Conservation (phyloP, 2,888 invertebrate species). For the Caenorhabditis afra region DNA sequence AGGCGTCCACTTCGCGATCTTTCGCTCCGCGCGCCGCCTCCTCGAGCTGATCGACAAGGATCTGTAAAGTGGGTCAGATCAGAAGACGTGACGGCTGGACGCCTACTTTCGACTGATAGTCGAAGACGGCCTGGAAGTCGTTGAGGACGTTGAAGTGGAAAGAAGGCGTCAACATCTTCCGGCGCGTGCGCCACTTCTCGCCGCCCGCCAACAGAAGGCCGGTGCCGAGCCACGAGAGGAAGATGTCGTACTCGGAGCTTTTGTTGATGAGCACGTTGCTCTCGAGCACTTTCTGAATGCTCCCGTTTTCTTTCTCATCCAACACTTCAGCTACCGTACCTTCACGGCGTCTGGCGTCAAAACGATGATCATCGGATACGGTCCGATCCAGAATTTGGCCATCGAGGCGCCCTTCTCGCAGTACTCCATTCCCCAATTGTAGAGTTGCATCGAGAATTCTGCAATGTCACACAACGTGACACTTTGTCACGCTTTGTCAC, state of each 20-base stretch:
- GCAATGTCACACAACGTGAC: background rate
- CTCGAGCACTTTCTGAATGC: constrained; percentile 66
- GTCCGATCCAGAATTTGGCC: constrained; percentile 56
- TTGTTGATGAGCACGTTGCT: constrained; percentile 80
- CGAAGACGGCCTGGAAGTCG: constrained; percentile 80
- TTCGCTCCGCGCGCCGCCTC: constrained; percentile 3
- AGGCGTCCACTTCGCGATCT: constrained; percentile 81
- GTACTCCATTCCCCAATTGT: constrained; percentile 53
- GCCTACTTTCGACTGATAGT: constrained; percentile 63
- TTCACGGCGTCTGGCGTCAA: constrained; percentile 51
- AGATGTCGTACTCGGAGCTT: constrained; percentile 81
- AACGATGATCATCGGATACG: constrained; percentile 46
- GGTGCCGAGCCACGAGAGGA: constrained; percentile 82
- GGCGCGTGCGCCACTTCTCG: constrained; percentile 82
- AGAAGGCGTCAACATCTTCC: constrained; percentile 83
- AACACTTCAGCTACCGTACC: constrained; percentile 20
- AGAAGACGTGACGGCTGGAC: background rate
- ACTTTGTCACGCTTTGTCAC: constrained; percentile 22
- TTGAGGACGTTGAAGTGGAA: constrained; percentile 83
- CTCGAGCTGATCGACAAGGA: constrained; percentile 61
- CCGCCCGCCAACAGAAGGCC: constrained; percentile 82
- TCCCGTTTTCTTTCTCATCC: background rate
- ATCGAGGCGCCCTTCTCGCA: constrained; percentile 28
- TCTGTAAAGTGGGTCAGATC: constrained; percentile 25
- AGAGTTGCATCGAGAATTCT: constrained; percentile 52